Percentiles rank a stretch among this genome's conserved stretches.
phyloP scores from a whole-genome alignment of 2,888 invertebrate species.

The Rotaria sp. region DNA sequence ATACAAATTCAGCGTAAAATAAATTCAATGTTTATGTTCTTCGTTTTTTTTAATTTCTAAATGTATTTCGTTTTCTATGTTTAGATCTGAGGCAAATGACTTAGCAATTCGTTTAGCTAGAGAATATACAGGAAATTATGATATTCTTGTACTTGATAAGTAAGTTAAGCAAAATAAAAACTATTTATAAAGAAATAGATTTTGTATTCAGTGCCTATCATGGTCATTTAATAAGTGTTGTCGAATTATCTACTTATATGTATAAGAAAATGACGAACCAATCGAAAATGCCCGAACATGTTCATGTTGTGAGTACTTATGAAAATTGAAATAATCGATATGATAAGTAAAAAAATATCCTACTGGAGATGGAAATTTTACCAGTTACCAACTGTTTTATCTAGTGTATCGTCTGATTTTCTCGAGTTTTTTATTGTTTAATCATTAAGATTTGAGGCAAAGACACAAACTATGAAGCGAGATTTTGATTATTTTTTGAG shows the following conservation, averaged over 20 bases:
- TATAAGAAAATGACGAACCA: conserved; percentile 75
- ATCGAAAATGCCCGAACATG: conserved; percentile 59
- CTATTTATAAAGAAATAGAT: neutral
- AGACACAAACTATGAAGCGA: no score
- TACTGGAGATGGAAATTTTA: no score
- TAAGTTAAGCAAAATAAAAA: conserved; percentile 66
- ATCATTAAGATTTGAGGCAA: no score
- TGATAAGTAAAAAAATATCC: no score
- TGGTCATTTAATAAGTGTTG: conserved; percentile 87
- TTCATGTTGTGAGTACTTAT: conserved; percentile 55
- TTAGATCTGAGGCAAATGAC: conserved; percentile 87
- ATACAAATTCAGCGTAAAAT: conserved; percentile 81
- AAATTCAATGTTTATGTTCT: neutral
- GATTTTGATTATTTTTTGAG: no score
- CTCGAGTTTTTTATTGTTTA: no score
- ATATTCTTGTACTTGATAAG: conserved; percentile 90
- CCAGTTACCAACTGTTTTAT: no score
- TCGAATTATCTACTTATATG: conserved; percentile 97
- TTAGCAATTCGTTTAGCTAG: conserved; percentile 80
- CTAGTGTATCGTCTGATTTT: no score
- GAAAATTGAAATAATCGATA: conserved; percentile 51
- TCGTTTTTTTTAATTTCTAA: no score
- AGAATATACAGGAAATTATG: conserved; percentile 77
- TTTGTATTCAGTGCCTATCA: conserved; percentile 82
- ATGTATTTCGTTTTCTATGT: neutral